Conservation (phyloP, 1,140 invertebrate species). For the Dinothrombium tinctorium region DNA sequence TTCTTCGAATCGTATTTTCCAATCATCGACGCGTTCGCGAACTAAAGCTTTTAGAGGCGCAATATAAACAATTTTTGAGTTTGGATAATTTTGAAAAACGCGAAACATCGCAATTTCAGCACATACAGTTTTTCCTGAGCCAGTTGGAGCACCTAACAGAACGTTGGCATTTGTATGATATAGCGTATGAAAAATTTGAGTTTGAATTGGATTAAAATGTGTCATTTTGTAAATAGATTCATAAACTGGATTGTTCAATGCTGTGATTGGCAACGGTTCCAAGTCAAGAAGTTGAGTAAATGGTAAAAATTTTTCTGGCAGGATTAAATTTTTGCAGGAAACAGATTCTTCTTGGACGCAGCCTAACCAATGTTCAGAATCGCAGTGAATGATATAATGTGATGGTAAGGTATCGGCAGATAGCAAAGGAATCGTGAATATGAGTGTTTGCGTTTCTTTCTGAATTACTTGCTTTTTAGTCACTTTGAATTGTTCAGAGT, state of each 20-base stretch:
- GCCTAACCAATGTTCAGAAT: conserved; percentile 75
- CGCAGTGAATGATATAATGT: conserved; percentile 69
- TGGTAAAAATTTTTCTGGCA: conserved; percentile 12
- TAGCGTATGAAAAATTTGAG: conserved; percentile 87
- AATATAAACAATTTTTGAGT: conserved; percentile 86
- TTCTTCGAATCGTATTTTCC: conserved; percentile 65
- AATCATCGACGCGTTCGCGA: conserved; percentile 82
- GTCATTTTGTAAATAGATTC: conserved; percentile 69
- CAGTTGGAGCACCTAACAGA: conserved; percentile 85
- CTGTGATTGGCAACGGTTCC: conserved; percentile 62
- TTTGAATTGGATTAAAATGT: conserved; percentile 98
- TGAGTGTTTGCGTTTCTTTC: conserved; percentile 49
- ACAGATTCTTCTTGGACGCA: conserved; percentile 17
- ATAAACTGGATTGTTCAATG: conserved; percentile 45
- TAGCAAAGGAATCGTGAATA: conserved; percentile 83
- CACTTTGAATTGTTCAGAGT: conserved; percentile 75
- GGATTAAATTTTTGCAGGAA: conserved; percentile 9
- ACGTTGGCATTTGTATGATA: conserved; percentile 90
- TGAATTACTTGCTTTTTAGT: conserved; percentile 56
- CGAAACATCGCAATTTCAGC: conserved; percentile 94
- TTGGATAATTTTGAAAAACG: conserved; percentile 58
- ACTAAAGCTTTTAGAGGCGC: conserved; percentile 94
- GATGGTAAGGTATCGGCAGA: conserved; percentile 50
- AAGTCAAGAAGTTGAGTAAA: conserved; percentile 46
- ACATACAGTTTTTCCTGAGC: conserved; percentile 93